Conservation (phyloP, 1,140 invertebrate species). For the Zophobas atratus region DNA sequence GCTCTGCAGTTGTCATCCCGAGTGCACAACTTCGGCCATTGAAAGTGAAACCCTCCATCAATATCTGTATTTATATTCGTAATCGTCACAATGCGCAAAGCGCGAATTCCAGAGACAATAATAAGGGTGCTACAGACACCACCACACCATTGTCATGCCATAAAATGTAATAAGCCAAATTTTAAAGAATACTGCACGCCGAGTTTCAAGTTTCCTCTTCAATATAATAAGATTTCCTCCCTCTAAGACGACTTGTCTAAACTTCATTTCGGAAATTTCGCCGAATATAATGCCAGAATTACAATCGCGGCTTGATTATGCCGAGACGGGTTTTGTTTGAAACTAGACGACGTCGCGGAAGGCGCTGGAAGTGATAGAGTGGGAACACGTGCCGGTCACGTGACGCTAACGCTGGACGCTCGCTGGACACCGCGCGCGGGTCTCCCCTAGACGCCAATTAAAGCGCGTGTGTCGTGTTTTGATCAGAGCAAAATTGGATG, state of each 20-base stretch:
- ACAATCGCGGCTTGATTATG: constrained; percentile 36
- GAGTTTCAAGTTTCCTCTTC: constrained; percentile 38
- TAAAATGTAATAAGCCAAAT: constrained; percentile 44
- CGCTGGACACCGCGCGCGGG: not conserved
- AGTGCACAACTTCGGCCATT: constrained; percentile 46
- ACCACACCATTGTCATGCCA: constrained; percentile 44
- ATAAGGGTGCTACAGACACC: constrained; percentile 44
- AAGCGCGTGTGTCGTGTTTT: not conserved
- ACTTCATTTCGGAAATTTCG: constrained; percentile 47
- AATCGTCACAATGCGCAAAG: constrained; percentile 32
- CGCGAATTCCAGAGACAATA: constrained; percentile 33
- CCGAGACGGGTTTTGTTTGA: constrained; percentile 5
- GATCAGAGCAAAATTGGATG: no score
- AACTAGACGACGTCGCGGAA: not conserved
- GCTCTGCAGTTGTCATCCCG: constrained; percentile 42
- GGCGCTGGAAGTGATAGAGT: constrained; percentile 10
- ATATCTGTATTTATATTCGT: constrained; percentile 47
- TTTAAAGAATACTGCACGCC: constrained; percentile 44
- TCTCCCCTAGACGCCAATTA: not conserved
- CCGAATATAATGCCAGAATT: constrained; percentile 40
- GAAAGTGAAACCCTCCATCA: constrained; percentile 51
- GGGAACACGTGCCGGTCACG: constrained; percentile 16
- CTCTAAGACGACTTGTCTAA: constrained; percentile 42
- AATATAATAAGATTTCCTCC: constrained; percentile 40
- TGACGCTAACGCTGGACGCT: not conserved